These are phyloP conservation scores for Atherix ibis DNA, from an alignment of 2,888 invertebrate species.

Conservation along the genomic window DNA sequence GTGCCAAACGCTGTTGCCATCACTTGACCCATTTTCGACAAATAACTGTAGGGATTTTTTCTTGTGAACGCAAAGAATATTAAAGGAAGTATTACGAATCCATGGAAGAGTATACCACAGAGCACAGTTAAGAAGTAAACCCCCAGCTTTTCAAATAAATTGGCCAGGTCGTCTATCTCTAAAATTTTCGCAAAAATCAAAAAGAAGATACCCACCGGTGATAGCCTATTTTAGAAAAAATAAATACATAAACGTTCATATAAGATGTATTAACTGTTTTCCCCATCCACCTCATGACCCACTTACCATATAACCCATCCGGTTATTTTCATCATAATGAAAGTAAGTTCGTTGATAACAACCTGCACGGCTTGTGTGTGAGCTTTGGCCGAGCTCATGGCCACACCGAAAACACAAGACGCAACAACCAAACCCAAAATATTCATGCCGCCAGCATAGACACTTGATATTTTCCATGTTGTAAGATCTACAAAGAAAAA, in stretches of 20 bases:
- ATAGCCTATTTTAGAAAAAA: constrained; percentile 46
- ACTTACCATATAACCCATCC: constrained; percentile 76
- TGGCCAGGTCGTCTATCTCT: constrained; percentile 73
- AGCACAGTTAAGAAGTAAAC: constrained; percentile 87
- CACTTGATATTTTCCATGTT: constrained; percentile 35
- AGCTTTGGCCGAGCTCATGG: constrained; percentile 75
- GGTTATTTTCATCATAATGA: constrained; percentile 93
- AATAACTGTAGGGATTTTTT: constrained; percentile 42
- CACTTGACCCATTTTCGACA: constrained; percentile 46
- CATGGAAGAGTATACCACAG: constrained; percentile 80
- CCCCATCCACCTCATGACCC: not conserved
- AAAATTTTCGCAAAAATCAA: constrained; percentile 80
- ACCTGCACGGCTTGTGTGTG: constrained; percentile 65
- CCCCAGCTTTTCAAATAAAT: constrained; percentile 74
- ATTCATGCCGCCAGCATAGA: constrained; percentile 38
- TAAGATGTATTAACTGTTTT: too few species aligned
- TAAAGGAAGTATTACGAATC: constrained; percentile 57
- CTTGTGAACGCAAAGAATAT: constrained; percentile 45
- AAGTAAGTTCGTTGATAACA: constrained; percentile 75
- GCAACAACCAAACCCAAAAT: constrained; percentile 45
- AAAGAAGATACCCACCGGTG: constrained; percentile 79
- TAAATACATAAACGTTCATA: too few species aligned
- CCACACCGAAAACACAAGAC: constrained; percentile 65
- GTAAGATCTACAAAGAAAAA: constrained; percentile 8
- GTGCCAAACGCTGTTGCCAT: constrained; percentile 60